Evolutionary conservation across 1,140 invertebrate genomes (phyloP).

Genomic region (Agrypnia vestita): DNA sequence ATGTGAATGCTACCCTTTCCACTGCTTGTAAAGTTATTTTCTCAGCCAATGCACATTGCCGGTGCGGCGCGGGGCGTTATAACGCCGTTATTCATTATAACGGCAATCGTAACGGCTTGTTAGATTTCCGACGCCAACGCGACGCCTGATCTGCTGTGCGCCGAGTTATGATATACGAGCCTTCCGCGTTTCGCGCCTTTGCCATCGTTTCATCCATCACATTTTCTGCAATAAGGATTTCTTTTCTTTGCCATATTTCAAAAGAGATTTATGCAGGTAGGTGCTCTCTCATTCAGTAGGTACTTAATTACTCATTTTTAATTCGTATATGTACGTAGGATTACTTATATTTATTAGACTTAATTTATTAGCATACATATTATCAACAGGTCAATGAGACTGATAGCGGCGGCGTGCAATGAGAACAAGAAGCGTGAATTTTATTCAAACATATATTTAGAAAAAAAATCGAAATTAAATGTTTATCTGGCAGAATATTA

Average conservation of each 20-base stretch:
- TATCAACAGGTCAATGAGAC: too few species aligned
- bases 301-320: too few species aligned
- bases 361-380: too few species aligned
- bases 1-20: not conserved
- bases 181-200: conserved; percentile 3
- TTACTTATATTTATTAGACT: too few species aligned
- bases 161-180: conserved; percentile 23
- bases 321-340: too few species aligned
- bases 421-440: too few species aligned
- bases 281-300: too few species aligned
- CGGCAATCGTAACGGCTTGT: conserved; percentile 41
- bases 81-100: conserved; percentile 46
- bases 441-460: too few species aligned
- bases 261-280: not conserved
- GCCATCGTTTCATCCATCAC: not conserved
- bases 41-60: conserved; percentile 24
- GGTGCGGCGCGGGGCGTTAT: conserved; percentile 30
- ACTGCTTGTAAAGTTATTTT: conserved; percentile 1
- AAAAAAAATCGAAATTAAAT: too few species aligned
- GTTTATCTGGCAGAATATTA: too few species aligned
- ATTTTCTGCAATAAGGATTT: too few species aligned
- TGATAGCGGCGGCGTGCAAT: too few species aligned
- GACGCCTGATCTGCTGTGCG: conserved; percentile 24
- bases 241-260: not conserved
- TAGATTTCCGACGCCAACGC: conserved; percentile 12